Percentiles rank a stretch among this genome's conserved stretches.
Evolutionary conservation across 2,797 vertebrate species (phyloP).

Genomic region (Cryptoblepharus egeriae): DNA sequence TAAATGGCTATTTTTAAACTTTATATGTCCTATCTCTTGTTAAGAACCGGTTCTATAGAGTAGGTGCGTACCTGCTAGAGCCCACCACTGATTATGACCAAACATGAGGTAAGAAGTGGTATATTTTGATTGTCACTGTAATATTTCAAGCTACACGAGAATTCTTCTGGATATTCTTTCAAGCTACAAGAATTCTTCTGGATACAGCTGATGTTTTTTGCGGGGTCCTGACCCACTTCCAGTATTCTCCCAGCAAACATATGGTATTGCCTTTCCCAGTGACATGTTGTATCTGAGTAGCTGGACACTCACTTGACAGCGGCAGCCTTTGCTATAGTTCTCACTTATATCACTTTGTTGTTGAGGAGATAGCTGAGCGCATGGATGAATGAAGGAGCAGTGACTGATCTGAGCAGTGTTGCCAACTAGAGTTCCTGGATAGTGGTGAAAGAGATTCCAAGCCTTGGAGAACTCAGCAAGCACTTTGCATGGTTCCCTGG

Average conservation of each 20-base stretch:
- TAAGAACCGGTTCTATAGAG: too few relatives aligned
- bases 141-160: background rate
- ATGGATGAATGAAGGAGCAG: conserved; percentile 69
- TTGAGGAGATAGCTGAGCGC: conserved; percentile 54
- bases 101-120: too few relatives aligned
- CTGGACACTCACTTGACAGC: conserved; percentile 47
- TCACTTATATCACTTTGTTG: conserved; percentile 67
- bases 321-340: conserved; percentile 64
- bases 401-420: conserved; percentile 49
- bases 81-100: too few relatives aligned
- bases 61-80: too few relatives aligned
- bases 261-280: background rate
- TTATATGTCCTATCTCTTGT: too few relatives aligned
- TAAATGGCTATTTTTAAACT: too few relatives aligned
- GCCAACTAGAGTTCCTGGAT: conserved; percentile 20
- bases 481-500: too few relatives aligned
- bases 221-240: background rate
- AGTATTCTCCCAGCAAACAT: background rate
- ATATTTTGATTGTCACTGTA: too few relatives aligned
- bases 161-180: too few relatives aligned
- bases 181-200: background rate
- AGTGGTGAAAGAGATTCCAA: too few relatives aligned
- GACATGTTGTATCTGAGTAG: background rate
- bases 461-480: too few relatives aligned
- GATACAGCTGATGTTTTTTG: background rate